These are phyloP conservation scores for Drosophila azteca DNA, from an alignment of 1,140 invertebrate genomes.

Conservation along the genomic window DNA sequence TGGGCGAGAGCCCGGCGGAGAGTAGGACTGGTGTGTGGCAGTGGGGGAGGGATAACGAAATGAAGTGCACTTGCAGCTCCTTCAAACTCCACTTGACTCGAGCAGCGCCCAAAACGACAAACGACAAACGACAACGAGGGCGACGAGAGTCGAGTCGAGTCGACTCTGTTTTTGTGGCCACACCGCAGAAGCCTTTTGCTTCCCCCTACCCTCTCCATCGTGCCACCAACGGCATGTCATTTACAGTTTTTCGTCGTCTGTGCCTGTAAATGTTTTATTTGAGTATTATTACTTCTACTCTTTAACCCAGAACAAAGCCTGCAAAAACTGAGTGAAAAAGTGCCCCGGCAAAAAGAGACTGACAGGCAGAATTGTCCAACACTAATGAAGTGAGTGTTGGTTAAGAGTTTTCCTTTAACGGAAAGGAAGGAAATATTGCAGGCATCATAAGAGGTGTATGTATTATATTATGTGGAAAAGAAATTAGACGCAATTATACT, in stretches of 20 bases:
- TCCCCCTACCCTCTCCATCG: slow-evolving; percentile 5
- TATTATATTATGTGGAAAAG: too few species aligned
- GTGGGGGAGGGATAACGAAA: slow-evolving; percentile 35
- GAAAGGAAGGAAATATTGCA: too few species aligned
- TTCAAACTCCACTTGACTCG: slow-evolving; percentile 56
- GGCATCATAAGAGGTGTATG: too few species aligned
- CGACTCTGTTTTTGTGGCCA: slow-evolving; percentile 59
- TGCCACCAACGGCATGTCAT: slow-evolving; percentile 60
- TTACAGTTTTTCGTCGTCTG: slow-evolving; percentile 76
- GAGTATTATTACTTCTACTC: slow-evolving; percentile 79
- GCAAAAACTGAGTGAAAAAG: slow-evolving; percentile 29
- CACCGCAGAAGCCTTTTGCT: slow-evolving; percentile 28
- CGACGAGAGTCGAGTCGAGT: slow-evolving; percentile 49
- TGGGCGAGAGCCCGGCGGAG: neutral
- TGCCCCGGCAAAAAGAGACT: neutral
- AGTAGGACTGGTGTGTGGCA: slow-evolving; percentile 18
- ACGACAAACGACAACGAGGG: slow-evolving; percentile 12
- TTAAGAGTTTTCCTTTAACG: too few species aligned
- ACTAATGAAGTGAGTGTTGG: slow-evolving; percentile 21
- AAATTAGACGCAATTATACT: too few species aligned
- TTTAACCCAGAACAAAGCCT: slow-evolving; percentile 55
- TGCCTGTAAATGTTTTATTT: slow-evolving; percentile 80
- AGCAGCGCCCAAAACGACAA: slow-evolving; percentile 45
- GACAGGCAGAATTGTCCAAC: neutral
- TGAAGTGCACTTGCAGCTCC: slow-evolving; percentile 72